phyloP scores from a whole-genome alignment of 1,140 invertebrate genomes.

The Chironomus striatipennis region DNA sequence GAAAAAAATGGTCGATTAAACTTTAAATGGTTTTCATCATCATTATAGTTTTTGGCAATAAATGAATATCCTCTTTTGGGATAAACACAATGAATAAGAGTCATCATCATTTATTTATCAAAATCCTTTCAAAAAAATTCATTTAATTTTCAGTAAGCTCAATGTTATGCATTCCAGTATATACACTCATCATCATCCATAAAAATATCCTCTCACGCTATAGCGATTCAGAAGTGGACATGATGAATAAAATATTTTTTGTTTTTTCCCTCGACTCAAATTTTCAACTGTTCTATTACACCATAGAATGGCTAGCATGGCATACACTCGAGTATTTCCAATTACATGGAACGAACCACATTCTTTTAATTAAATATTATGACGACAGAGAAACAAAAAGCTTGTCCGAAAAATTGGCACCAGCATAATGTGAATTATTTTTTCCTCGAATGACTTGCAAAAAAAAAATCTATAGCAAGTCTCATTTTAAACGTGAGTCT shows the following conservation, averaged over 20 bases:
- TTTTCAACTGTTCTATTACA: background rate
- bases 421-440: background rate
- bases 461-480: background rate
- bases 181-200: background rate
- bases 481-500: background rate
- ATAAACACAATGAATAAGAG: too few species aligned
- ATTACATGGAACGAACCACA: background rate
- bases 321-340: background rate
- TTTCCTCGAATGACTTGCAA: background rate
- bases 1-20: too few species aligned
- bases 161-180: background rate
- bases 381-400: background rate
- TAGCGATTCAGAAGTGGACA: too few species aligned
- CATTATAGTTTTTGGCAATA: too few species aligned
- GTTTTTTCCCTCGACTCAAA: background rate
- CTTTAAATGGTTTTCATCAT: too few species aligned
- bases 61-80: too few species aligned
- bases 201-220: background rate
- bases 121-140: too few species aligned
- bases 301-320: background rate
- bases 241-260: too few species aligned
- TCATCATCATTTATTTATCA: too few species aligned
- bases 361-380: slow-evolving; percentile 6
- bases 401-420: background rate
- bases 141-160: background rate